phyloP scores from a whole-genome alignment of 2,113 vertebrate genomes.

The Mustela lutreola region DNA sequence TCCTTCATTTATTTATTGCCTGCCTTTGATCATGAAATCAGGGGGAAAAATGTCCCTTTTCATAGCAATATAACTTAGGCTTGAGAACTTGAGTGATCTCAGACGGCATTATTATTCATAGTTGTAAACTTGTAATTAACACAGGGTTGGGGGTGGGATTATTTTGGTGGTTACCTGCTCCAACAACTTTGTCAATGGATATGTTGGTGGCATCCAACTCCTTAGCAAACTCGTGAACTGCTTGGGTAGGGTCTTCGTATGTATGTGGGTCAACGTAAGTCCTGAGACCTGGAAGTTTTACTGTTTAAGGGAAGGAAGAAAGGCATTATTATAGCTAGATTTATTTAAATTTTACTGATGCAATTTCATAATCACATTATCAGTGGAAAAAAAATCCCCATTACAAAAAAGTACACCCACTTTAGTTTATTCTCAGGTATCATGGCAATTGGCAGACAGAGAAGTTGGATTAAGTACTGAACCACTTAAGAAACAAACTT shows the following conservation, averaged over 20 bases:
- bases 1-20: constrained; percentile 48
- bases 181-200: constrained; percentile 98
- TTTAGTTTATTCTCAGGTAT: background rate
- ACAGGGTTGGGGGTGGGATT: background rate
- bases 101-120: background rate
- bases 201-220: constrained; percentile 96
- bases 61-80: background rate
- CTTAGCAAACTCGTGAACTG: constrained; percentile 98
- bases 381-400: background rate
- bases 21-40: constrained; percentile 68
- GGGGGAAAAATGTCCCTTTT: background rate
- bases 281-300: constrained; percentile 96
- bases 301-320: constrained; percentile 85
- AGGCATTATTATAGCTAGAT: constrained; percentile 53
- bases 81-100: background rate
- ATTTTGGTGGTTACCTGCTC: constrained; percentile 91
- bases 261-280: constrained; percentile 98
- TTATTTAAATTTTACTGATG: background rate
- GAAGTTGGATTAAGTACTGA: background rate
- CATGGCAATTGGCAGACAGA: background rate
- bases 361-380: background rate
- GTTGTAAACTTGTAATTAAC: background rate
- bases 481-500: background rate
- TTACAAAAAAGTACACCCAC: background rate
- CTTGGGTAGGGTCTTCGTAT: constrained; percentile 98